A percentile compares a stretch with the other conserved stretches of the same genome.
These are phyloP conservation scores for Diprion similis DNA, from an alignment of 1,140 invertebrate genomes.

Conservation along the genomic window DNA sequence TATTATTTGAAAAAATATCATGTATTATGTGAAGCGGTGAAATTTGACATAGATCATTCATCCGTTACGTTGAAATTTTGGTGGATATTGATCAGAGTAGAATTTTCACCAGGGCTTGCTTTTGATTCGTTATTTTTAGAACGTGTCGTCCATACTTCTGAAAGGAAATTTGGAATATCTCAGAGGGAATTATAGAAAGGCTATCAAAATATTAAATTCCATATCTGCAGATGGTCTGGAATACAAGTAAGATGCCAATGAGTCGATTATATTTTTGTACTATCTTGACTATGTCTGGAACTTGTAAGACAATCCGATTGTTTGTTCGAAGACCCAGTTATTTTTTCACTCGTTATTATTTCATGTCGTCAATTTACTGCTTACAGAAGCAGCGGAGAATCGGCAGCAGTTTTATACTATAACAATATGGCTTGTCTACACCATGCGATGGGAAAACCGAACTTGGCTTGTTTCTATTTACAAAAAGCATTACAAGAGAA, in stretches of 20 bases:
- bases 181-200: constrained; percentile 71
- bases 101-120: no score
- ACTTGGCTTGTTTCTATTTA: constrained; percentile 85
- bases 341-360: constrained; percentile 17
- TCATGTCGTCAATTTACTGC: neutral
- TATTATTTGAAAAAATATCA: no score
- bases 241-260: constrained; percentile 56
- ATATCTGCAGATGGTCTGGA: constrained; percentile 59
- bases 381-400: constrained; percentile 68
- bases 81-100: no score
- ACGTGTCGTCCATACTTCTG: constrained; percentile 69
- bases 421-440: constrained; percentile 92
- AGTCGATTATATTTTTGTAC: constrained; percentile 10
- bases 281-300: constrained; percentile 13
- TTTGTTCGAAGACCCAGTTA: constrained; percentile 5
- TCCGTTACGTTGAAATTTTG: no score
- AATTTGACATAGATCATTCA: no score
- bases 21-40: no score
- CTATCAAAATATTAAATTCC: constrained; percentile 71
- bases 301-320: neutral
- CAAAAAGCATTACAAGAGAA: constrained; percentile 85
- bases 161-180: constrained; percentile 77
- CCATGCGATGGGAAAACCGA: constrained; percentile 85
- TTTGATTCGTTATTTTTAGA: constrained; percentile 54
- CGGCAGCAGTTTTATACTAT: constrained; percentile 76